phyloP scores from a whole-genome alignment of 2,113 vertebrate species.

The Crotalus viridis region DNA sequence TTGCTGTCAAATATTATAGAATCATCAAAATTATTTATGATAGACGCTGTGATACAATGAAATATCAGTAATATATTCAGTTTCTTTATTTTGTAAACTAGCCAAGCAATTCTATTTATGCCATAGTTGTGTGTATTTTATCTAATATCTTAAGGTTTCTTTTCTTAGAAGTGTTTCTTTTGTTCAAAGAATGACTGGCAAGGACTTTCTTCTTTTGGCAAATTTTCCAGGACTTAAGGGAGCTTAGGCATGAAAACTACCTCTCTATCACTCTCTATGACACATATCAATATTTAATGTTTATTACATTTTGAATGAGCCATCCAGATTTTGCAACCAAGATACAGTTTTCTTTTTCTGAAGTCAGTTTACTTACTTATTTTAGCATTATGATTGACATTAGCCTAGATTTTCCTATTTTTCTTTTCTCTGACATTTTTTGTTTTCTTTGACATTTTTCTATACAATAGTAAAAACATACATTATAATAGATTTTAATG shows the following conservation, averaged over 20 bases:
- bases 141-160: not conserved
- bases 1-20: not conserved
- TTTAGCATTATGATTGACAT: constrained; percentile 39
- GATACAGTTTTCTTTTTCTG: constrained; percentile 42
- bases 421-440: constrained; percentile 11
- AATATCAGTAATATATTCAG: not conserved
- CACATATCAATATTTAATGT: constrained; percentile 47
- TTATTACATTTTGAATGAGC: constrained; percentile 45
- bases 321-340: constrained; percentile 43
- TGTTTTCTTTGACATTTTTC: constrained; percentile 27
- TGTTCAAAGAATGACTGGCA: constrained; percentile 1
- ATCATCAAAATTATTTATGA: not conserved
- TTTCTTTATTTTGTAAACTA: constrained; percentile 20
- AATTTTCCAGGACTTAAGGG: constrained; percentile 33
- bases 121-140: not conserved
- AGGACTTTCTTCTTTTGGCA: not conserved
- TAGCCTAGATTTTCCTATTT: constrained; percentile 23
- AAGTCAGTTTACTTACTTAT: constrained; percentile 37
- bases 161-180: constrained; percentile 15
- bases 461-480: not conserved
- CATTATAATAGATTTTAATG: not conserved
- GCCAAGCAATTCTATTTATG: constrained; percentile 5
- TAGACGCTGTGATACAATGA: not conserved
- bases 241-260: constrained; percentile 6
- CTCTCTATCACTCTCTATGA: constrained; percentile 27